Evolutionary conservation across 2,888 invertebrate genomes (phyloP).

Genomic region (Acrobasis suavella): DNA sequence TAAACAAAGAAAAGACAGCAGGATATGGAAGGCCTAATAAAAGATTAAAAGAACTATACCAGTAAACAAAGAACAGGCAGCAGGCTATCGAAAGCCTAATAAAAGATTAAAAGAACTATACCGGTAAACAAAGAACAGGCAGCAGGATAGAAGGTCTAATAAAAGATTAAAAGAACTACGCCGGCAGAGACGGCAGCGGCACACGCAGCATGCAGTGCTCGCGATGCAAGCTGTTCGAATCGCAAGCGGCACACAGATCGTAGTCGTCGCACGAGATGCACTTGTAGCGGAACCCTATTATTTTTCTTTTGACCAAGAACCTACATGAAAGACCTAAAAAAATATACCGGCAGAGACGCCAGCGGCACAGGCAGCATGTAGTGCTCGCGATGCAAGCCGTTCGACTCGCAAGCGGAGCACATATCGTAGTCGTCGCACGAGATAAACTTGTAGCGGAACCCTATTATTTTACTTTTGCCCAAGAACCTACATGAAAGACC

Average conservation of each 20-base stretch:
- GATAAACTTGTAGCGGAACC: conserved; percentile 93
- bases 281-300: conserved; percentile 91
- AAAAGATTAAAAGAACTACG: conserved; percentile 35
- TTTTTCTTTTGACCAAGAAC: too few species aligned
- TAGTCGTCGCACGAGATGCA: conserved; percentile 91
- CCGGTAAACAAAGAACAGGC: too few species aligned
- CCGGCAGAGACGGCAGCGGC: conserved; percentile 65
- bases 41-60: too few species aligned
- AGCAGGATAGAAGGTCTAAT: too few species aligned
- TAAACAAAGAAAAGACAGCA: too few species aligned
- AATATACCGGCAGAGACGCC: conserved; percentile 55
- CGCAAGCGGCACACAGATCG: conserved; percentile 91
- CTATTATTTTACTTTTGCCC: conserved; percentile 83
- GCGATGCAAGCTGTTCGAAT: conserved; percentile 85
- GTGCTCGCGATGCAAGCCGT: conserved; percentile 87
- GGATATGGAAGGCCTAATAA: too few species aligned
- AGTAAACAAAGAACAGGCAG: too few species aligned
- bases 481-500: too few species aligned
- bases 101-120: too few species aligned
- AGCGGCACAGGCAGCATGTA: conserved; percentile 88
- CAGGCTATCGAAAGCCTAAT: too few species aligned
- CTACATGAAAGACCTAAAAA: too few species aligned
- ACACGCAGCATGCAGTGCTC: conserved; percentile 92
- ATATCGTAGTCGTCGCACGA: conserved; percentile 91
- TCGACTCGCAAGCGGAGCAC: conserved; percentile 88